Evolutionary conservation across 2,888 invertebrate genomes (phyloP).

Genomic region (Heliconius hortense): DNA sequence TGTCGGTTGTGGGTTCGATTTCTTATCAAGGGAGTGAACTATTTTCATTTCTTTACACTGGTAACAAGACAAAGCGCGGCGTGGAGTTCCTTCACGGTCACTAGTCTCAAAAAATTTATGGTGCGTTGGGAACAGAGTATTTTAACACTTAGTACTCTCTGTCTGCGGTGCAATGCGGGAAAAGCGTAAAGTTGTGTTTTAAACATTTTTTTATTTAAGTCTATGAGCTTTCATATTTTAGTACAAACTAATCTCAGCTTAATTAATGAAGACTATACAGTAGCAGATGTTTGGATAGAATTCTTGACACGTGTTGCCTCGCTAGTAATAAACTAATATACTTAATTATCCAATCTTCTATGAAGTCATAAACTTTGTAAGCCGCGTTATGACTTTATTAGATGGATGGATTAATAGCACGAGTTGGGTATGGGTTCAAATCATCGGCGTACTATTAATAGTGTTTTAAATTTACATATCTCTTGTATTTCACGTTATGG

Average conservation of each 20-base stretch:
- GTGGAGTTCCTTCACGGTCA: neutral
- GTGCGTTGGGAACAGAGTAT: too few relatives aligned
- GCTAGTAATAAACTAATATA: slow-evolving; percentile 6
- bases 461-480: too few relatives aligned
- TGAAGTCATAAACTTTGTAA: slow-evolving; percentile 14
- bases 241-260: neutral
- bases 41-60: neutral
- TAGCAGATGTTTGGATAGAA: slow-evolving; percentile 10
- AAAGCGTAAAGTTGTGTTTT: neutral
- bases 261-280: neutral
- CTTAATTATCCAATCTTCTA: slow-evolving; percentile 20
- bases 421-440: too few relatives aligned
- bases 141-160: too few relatives aligned
- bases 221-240: neutral
- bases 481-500: too few relatives aligned
- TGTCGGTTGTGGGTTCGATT: too few relatives aligned
- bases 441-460: too few relatives aligned
- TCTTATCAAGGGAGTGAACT: neutral
- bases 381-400: neutral
- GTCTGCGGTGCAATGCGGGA: too few relatives aligned
- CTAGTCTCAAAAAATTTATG: neutral
- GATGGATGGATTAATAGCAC: neutral
- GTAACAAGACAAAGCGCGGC: neutral
- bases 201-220: neutral
- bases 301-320: slow-evolving; percentile 8